Evolutionary conservation across 2,113 vertebrate species (phyloP), one percentile per base, ranked within the genome.

Genomic region (Terrapene triunguis): DNA sequence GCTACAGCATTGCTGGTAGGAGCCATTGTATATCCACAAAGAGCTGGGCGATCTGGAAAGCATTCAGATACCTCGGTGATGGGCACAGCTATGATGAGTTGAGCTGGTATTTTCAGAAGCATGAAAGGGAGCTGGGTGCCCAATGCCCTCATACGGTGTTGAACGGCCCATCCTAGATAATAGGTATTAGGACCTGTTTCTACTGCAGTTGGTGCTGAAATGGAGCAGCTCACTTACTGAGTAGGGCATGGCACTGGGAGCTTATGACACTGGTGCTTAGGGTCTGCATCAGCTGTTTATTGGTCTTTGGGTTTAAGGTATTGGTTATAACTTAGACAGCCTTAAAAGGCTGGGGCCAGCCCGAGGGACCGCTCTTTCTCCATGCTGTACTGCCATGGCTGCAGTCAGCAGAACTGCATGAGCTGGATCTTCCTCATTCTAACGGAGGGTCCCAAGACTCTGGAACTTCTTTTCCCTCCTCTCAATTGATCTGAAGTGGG

Each of bases 221-320:
- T 38, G 9, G 90, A 83, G 47, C 0, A 0, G 4, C 38, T 83
- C 47, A 12, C 21, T 22, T 86, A 7, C 2, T 78, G 57, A 38
- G 2, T 50, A 29, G 5, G 0, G 2, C 14, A 78, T 91, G 35
- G 25, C n/a, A n/a, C 19, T 14, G 69, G n/a, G n/a, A 82, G 38
- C 69, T 74, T 29, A 27, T 1, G 55, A 12, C 47, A 38, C 6
- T 29, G 82, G 79, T 72, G 21, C 24, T 89, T 25, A n/a, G 87
- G 24, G 2, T 92, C 38, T 89, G 10, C 29, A 48, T 16, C 11
- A 38, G 32, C 47, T n/a, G 5, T 13, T 5, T 6, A 5, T 93
- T 69, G 5, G 65, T 51, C 17, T 87, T 35, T 84, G 54, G 38
- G 11, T 74, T 91, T 88, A 62, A 54, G 24, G 47, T 1, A 1